phyloP scores from a whole-genome alignment of 2,113 vertebrate genomes.

The Agapornis roseicollis region DNA sequence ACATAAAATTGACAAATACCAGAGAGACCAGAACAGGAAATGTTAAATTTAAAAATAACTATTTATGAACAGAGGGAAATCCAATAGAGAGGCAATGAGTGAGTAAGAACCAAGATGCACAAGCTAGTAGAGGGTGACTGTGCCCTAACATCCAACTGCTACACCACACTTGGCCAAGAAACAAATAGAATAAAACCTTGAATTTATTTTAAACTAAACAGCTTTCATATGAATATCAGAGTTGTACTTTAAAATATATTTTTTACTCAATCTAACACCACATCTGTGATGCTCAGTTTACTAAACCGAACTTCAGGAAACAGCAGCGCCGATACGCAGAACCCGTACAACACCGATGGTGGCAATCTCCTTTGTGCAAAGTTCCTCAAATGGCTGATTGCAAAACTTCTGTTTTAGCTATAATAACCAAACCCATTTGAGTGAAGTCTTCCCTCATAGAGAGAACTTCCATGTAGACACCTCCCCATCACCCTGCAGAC shows the following conservation, averaged over 20 bases:
- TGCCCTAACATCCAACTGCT: neutral
- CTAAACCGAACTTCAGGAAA: neutral
- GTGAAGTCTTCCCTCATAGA: neutral
- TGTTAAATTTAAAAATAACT: neutral
- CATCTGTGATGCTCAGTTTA: neutral
- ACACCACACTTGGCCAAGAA: neutral
- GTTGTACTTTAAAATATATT: neutral
- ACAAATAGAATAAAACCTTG: neutral
- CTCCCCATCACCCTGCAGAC: neutral
- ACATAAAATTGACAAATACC: neutral
- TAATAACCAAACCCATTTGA: neutral
- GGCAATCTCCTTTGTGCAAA: neutral
- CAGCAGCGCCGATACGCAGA: fast-evolving
- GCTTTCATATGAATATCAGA: neutral
- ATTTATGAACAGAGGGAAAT: neutral
- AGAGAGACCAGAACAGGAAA: neutral
- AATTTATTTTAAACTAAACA: neutral
- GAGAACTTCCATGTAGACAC: neutral
- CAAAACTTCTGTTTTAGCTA: neutral
- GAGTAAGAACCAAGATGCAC: neutral
- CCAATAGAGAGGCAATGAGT: neutral
- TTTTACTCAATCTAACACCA: neutral
- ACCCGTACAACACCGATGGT: neutral
- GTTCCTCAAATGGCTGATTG: neutral
- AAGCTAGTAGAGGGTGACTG: neutral